Evolutionary conservation across 2,888 invertebrate species (phyloP), one percentile per base, ranked within the genome.

Genomic region (Drepana falcataria): DNA sequence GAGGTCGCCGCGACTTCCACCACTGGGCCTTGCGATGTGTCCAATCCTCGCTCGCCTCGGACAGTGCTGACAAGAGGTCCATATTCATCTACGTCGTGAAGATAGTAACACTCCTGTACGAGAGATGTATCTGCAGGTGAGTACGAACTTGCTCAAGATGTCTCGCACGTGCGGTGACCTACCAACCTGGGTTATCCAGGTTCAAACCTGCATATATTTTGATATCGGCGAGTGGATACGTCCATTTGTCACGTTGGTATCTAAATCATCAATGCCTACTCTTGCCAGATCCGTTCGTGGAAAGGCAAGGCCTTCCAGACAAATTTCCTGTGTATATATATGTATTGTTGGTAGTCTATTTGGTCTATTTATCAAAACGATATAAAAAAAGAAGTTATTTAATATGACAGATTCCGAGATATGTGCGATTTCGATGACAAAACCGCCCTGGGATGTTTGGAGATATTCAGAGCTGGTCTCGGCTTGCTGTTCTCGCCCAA

Each of bases 361-460:
- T 21, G 21, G 21, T 21, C 21, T 21, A 21, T 21, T 21, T 21
- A 21, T 21, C 21, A 21, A 21, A 21, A 21, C 21, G 21, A 3
- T 37, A 5, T 37, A 37, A 37, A 41, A 41, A 41, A 2, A 2
- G 2, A 7, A 51, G 4, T 55, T 55, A 1, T 34, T 48, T 55
- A 21, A 47, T 53, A 56, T 40, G 72, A 59, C 58, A 89, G 92
- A 55, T 90, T 93, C 59, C 81, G 88, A 59, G 88, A 92, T 34
- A 85, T 93, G 69, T 85, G 90, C 33, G 90, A 91, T 48, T 93
- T 93, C 63, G 93, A 94, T 62, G 89, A 91, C 47, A 80, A 83
- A 49, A 90, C 92, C 0, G 91, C 93, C 0, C 68, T 92, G 52
- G 72, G 86, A 2, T 92, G 93, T 53, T 60, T 94, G 33, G 94